Evolutionary conservation across 1,140 invertebrate species (phyloP), one percentile per base, ranked within the genome.

Genomic region (Ostrea edulis): DNA sequence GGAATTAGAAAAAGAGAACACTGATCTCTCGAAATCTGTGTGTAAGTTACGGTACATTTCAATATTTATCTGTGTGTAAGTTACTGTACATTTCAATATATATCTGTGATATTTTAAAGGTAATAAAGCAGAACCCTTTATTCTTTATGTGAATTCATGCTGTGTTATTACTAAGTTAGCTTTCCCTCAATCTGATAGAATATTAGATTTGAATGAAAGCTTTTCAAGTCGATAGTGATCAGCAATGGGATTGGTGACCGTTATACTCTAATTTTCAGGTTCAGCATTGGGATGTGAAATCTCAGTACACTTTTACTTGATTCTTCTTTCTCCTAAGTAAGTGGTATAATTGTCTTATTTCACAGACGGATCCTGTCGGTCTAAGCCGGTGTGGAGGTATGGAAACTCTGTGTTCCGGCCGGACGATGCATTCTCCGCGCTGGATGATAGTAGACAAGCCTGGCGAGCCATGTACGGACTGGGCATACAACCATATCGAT

Each of bases 391-490:
- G 11, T 85, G 83, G 83, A 22, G 83, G 1, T 85, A 85, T 22
- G 51, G 35, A n/a, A 85, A 22, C 25, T 14, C 83, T n/a, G 58
- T 25, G 20, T 85, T 62, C 52, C 53, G 17, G 22, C 53, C 83
- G 8, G 53, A 35, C 14, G 83, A 85, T 29, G 11, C 53, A 11
- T 85, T 85, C 35, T 35, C 55, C 11, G 17, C 83, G 25, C n/a
- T 35, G 17, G 53, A 17, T 14, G 53, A 85, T 29, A n/a, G 1
- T 8, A 58, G 29, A 55, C 83, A 85, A 22, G 83, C 83, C 0
- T 85, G 83, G 83, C 83, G 83, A 62, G 83, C 83, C 25, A 85
- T 85, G 83, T 58, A 85, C 83, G 83, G 83, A 20, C 53, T 85
- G 12, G 14, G 29, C 29, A 58, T 62, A 29, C 25, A 54, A 20